phyloP scores from a whole-genome alignment of 64 coral and sea anemone genomes.

The Dendronephthya gigantea region DNA sequence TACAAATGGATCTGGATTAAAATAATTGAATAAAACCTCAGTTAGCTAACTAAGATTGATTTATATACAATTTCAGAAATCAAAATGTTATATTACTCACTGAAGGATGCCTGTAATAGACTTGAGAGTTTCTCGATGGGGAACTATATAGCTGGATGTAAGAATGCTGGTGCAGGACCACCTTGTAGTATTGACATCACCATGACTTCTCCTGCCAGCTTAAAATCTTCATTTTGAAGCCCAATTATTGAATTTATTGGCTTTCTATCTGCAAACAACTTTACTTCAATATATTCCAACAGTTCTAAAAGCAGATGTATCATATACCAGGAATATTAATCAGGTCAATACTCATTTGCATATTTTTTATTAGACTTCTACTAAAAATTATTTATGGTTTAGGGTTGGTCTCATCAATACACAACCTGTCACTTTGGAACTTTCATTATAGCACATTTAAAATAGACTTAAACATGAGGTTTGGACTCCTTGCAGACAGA shows the following conservation, averaged over 20 bases:
- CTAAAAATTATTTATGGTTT: too few relatives aligned
- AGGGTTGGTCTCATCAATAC: too few relatives aligned
- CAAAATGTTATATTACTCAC: not conserved
- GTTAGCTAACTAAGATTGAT: not conserved
- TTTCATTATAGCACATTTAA: too few relatives aligned
- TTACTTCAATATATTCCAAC: not conserved
- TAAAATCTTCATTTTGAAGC: not conserved
- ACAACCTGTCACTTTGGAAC: too few relatives aligned
- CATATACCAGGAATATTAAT: too few relatives aligned
- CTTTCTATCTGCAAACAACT: not conserved
- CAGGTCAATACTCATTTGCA: too few relatives aligned
- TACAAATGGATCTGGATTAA: conserved; percentile 4
- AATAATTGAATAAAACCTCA: not conserved
- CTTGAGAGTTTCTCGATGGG: not conserved
- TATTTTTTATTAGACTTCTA: too few relatives aligned
- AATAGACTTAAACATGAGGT: too few relatives aligned
- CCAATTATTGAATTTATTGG: not conserved
- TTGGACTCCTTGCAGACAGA: too few relatives aligned
- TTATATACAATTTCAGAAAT: not conserved
- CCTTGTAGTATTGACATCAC: conserved; percentile 7
- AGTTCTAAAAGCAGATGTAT: not conserved
- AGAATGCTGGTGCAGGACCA: not conserved
- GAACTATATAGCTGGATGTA: conserved; percentile 1
- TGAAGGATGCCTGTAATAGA: not conserved
- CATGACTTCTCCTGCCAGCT: not conserved